Evolutionary conservation across 1,140 invertebrate genomes (phyloP).

Genomic region (Brachionus koreanus): DNA sequence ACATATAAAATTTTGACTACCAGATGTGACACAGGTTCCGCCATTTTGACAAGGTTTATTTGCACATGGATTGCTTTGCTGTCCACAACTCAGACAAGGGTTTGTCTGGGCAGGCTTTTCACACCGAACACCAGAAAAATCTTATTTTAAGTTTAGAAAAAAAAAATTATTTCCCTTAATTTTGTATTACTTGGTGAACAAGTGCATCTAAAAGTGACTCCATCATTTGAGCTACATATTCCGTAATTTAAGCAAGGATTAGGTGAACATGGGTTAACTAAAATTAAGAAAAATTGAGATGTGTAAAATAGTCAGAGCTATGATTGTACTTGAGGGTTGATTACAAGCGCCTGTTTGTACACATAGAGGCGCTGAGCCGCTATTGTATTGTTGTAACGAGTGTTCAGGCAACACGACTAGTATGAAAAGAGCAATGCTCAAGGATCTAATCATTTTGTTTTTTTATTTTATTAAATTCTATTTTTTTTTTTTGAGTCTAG

Average conservation of each 20-base stretch:
- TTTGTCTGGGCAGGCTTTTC: neutral
- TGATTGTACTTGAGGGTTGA: neutral
- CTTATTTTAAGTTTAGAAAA: neutral
- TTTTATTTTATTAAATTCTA: neutral
- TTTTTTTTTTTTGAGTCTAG: neutral
- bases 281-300: neutral
- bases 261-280: conserved; percentile 34
- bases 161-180: neutral
- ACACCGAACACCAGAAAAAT: neutral
- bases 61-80: neutral
- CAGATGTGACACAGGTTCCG: conserved; percentile 82
- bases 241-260: conserved; percentile 41
- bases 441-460: neutral
- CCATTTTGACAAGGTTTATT: conserved; percentile 79
- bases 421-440: neutral
- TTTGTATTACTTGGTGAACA: conserved; percentile 12
- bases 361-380: neutral
- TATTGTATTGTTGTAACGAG: neutral
- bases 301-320: neutral
- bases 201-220: conserved; percentile 33
- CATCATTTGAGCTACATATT: conserved; percentile 24
- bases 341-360: neutral
- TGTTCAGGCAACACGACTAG: neutral
- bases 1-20: conserved; percentile 62
- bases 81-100: conserved; percentile 59